Percentiles rank a stretch among this genome's conserved stretches.
These are phyloP conservation scores for Coptodon bakossiorum DNA, from an alignment of 2,113 vertebrate species.

Conservation along the genomic window DNA sequence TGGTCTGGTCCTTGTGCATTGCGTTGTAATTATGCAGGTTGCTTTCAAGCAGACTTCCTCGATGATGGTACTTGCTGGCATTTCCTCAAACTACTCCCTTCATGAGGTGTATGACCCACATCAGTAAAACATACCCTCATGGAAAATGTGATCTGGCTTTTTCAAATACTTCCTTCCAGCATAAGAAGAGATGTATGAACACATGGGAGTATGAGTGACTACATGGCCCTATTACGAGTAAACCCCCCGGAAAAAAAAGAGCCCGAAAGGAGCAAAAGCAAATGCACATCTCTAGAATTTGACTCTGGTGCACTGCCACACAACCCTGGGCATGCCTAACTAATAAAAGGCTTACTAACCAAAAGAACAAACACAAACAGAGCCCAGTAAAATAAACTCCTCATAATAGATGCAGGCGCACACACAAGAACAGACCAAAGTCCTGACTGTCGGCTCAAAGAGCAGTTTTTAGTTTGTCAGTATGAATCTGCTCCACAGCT, in stretches of 20 bases:
- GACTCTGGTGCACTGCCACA: background rate
- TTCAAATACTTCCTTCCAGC: background rate
- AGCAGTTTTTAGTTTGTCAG: slow-evolving; percentile 33
- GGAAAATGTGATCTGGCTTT: slow-evolving; percentile 32
- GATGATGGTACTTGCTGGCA: background rate
- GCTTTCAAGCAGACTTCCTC: background rate
- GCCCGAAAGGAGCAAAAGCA: background rate
- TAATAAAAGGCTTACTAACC: slow-evolving; percentile 2
- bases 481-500: slow-evolving; percentile 44
- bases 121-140: background rate
- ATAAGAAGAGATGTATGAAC: background rate
- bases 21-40: background rate
- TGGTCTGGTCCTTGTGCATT: background rate
- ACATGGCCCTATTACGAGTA: background rate
- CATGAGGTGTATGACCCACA: background rate
- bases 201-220: background rate
- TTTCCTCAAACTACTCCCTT: background rate
- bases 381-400: slow-evolving; percentile 45
- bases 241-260: background rate
- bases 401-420: background rate
- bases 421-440: background rate
- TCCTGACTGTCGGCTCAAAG: background rate
- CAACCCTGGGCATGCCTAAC: background rate
- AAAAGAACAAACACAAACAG: slow-evolving; percentile 19
- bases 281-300: background rate